Conservation (phyloP, 2,113 vertebrate species). For the Colistium nudipinnis region DNA sequence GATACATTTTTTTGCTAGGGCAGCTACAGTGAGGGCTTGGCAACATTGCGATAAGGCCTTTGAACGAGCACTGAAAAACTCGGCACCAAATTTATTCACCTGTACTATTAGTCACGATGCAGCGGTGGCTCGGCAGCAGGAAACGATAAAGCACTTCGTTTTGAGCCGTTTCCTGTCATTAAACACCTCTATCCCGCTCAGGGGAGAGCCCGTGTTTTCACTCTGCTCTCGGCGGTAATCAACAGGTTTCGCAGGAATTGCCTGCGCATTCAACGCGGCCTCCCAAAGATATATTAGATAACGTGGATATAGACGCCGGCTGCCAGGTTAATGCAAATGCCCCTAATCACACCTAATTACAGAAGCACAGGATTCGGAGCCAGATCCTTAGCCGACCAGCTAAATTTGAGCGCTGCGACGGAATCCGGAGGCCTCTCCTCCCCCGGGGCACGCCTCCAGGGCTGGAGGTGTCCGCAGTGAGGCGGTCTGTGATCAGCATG, state of each 20-base stretch:
- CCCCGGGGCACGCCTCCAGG: slow-evolving; percentile 61
- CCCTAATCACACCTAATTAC: slow-evolving; percentile 33
- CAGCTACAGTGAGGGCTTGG: slow-evolving; percentile 30
- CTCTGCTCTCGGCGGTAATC: slow-evolving; percentile 34
- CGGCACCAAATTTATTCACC: slow-evolving; percentile 17
- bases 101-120: slow-evolving; percentile 43
- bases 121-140: slow-evolving; percentile 4
- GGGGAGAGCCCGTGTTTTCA: slow-evolving; percentile 38
- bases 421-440: slow-evolving; percentile 54
- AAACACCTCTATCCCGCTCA: slow-evolving; percentile 33
- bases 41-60: slow-evolving; percentile 49
- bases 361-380: slow-evolving; percentile 36
- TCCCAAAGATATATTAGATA: slow-evolving; percentile 25
- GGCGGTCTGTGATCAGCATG: slow-evolving; percentile 63
- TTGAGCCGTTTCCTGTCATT: slow-evolving; percentile 32
- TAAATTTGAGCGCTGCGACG: slow-evolving; percentile 47
- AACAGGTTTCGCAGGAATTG: slow-evolving; percentile 36
- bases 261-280: slow-evolving; percentile 23
- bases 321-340: slow-evolving; percentile 48
- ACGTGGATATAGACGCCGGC: slow-evolving; percentile 25
- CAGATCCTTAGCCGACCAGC: slow-evolving; percentile 47
- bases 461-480: slow-evolving; percentile 64
- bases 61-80: slow-evolving; percentile 37
- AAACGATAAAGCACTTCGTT: slow-evolving; percentile 36
- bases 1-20: slow-evolving; percentile 35